Conservation (phyloP, 2,797 vertebrate genomes). For the Oceanodroma leucorhoa region DNA sequence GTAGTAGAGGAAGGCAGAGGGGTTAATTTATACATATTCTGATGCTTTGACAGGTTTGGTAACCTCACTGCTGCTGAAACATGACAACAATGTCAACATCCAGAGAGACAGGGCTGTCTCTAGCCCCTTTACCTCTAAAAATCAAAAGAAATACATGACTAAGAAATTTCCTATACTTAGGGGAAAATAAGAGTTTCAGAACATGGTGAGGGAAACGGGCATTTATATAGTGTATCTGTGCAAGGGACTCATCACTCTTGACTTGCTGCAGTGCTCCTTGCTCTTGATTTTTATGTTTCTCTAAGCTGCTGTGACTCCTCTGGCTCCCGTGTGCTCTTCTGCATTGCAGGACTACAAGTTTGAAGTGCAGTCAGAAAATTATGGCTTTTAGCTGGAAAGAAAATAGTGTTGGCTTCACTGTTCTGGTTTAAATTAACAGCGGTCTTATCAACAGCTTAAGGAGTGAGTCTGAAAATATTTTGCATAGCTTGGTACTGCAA, state of each 20-base stretch:
- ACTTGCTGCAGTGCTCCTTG: background rate
- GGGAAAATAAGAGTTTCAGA: background rate
- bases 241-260: background rate
- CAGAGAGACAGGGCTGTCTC: background rate
- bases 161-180: background rate
- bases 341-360: background rate
- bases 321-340: background rate
- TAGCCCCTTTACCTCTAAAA: background rate
- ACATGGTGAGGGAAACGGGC: background rate
- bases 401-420: background rate
- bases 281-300: background rate
- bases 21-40: conserved; percentile 21
- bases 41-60: background rate
- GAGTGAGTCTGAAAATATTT: background rate
- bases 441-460: background rate
- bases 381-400: background rate
- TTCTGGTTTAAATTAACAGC: background rate
- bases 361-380: background rate
- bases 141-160: background rate
- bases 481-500: background rate
- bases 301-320: background rate
- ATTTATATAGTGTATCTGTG: background rate
- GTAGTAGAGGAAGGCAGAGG: background rate
- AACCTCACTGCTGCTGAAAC: background rate
- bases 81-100: background rate